Base-by-base conservation (phyloP, 1,140 invertebrate species). In the Drosophila nannoptera region DNA sequence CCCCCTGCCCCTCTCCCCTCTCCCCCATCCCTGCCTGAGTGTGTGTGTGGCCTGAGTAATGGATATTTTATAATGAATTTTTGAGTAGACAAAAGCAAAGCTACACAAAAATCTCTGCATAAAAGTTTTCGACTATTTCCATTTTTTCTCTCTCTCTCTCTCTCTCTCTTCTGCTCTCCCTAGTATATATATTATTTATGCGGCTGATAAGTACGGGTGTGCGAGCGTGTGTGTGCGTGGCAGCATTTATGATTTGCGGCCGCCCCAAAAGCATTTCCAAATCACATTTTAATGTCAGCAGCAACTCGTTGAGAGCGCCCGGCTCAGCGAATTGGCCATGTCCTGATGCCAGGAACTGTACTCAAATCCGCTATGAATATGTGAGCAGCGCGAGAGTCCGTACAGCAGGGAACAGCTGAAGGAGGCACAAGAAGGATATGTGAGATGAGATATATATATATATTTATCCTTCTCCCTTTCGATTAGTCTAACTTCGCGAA, bases 41-140 rank as follows among this genome's bases (percentile, higher is more conserved):
- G 38, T 64, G 35, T 58, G 63, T 59, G 61, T 65, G 68, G 69
- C 45, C 64, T 66, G 73, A 69, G 80, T 80, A 86, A 86, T 86
- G 74, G 76, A 84, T 84, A 75, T 77, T 84, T 76, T 73, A 61
- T 72, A 81, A 77, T 74, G 77, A 69, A 77, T 86, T 77, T 86
- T 73, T 62, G 59, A 64, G 59, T 46, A 69, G 70, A 55, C 59
- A 64, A 61, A 49, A 43, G 63, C 63, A 69, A 63, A 59, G 42
- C 40, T 46, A n/a, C 33, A 38, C 35, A 42, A 55, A 54, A 71
- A 61, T 60, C 68, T 52, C 46, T 14, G 60, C 50, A 60, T 45
- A 53, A 63, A 69, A 11, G 59, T 70, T 53, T 56, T 40, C 9
- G 33, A 53, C 48, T 33, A 65, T 65, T 58, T 64, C 45, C 29